phyloP scores from a whole-genome alignment of 92 coral and sea anemone genomes.

The Actinernus sp. region DNA sequence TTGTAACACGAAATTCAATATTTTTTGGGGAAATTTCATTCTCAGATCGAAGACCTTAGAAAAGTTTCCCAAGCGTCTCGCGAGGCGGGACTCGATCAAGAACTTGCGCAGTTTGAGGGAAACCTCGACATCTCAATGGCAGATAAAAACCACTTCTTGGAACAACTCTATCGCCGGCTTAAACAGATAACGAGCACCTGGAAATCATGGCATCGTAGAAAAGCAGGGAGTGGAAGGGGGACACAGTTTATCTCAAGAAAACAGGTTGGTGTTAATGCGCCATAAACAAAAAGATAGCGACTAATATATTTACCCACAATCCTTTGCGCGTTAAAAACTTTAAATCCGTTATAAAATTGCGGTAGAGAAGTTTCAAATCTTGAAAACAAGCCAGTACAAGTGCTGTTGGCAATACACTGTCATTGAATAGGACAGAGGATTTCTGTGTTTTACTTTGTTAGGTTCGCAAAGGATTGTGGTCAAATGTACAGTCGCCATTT shows the following conservation, averaged over 20 bases:
- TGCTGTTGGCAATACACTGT: too few relatives aligned
- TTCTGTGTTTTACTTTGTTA: too few relatives aligned
- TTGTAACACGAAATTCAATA: neutral
- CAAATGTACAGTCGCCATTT: too few relatives aligned
- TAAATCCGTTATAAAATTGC: too few relatives aligned
- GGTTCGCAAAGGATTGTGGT: too few relatives aligned
- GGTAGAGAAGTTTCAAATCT: too few relatives aligned
- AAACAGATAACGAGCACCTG: constrained; percentile 68
- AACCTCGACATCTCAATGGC: constrained; percentile 66
- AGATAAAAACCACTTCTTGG: constrained; percentile 69
- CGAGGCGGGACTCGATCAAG: constrained; percentile 76
- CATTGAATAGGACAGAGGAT: too few relatives aligned
- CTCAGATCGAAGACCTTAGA: constrained; percentile 64
- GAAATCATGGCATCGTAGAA: constrained; percentile 73
- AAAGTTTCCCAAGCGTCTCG: constrained; percentile 83
- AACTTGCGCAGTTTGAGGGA: constrained; percentile 66
- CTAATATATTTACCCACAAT: too few relatives aligned
- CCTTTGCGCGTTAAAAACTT: too few relatives aligned
- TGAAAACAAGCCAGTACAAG: too few relatives aligned
- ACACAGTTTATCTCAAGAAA: constrained; percentile 64
- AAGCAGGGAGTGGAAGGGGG: constrained; percentile 44
- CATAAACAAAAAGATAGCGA: too few relatives aligned
- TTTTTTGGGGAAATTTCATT: neutral
- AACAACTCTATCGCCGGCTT: constrained; percentile 72
- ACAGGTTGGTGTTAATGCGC: too few relatives aligned